phyloP scores from a whole-genome alignment of 2,113 vertebrate species.

The Odocoileus hemionus region DNA sequence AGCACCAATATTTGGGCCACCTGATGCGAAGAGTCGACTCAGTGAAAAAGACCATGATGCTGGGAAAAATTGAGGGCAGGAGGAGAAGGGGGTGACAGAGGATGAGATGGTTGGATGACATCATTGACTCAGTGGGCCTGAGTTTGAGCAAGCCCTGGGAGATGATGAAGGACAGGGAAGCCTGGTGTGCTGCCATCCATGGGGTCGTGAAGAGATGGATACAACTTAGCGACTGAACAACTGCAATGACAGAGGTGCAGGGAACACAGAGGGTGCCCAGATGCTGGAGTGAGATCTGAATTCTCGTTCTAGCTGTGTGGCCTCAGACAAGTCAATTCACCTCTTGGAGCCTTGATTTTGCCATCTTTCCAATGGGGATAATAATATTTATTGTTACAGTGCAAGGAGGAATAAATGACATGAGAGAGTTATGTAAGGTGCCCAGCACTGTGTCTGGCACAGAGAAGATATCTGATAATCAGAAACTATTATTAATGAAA shows the following conservation, averaged over 20 bases:
- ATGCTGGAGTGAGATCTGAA: too few species aligned
- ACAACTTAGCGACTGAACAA: not conserved
- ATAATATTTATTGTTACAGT: not conserved
- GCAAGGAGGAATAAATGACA: not conserved
- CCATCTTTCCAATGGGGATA: not conserved
- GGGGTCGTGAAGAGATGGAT: not conserved
- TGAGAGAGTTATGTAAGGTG: fast-evolving
- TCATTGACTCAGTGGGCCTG: not conserved
- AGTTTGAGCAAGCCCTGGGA: not conserved
- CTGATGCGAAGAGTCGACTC: not conserved
- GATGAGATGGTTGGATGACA: not conserved
- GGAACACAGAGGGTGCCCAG: too few species aligned
- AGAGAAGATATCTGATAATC: not conserved
- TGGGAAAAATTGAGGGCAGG: not conserved
- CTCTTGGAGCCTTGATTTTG: not conserved
- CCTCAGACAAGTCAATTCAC: not conserved
- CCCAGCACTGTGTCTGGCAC: not conserved
- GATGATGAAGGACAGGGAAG: not conserved
- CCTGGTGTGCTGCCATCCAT: not conserved
- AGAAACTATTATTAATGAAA: not conserved
- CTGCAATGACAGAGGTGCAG: not conserved
- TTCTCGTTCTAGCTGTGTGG: not conserved
- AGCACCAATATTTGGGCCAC: not conserved
- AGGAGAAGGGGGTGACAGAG: not conserved
- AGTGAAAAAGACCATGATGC: not conserved